Base-by-base conservation (phyloP, 1,140 invertebrate genomes). In the Drosophila auraria region DNA sequence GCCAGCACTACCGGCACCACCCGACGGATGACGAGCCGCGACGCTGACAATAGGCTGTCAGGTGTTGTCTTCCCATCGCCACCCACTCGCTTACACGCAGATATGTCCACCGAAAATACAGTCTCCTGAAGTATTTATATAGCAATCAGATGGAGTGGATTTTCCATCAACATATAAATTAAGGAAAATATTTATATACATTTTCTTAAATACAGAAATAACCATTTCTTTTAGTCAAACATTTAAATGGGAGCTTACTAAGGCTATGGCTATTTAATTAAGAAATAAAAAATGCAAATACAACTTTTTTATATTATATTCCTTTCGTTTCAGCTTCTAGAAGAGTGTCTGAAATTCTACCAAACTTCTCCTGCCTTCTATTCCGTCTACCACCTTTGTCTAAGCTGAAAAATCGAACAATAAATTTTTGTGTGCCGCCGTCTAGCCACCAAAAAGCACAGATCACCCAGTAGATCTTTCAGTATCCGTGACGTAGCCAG, bases 11-110 rank as follows among this genome's bases (percentile, higher is more conserved):
- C 47, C 70, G 42, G 45, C 53, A 72, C 36, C 66, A 59, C 53
- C 66, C 51, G 15, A 61, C 76, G 40, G 49, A 54, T 81, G 82
- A 86, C 71, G 82, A 82, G 82, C 63, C 74, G 33, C 62, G 33
- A 63, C 50, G 81, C 78, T 87, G 86, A 87, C 84, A 87, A 90
- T 87, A 73, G 69, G 59, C 77, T 76, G 79, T 87, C 84, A 89
- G 83, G 86, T 89, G 78, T 36, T 81, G 84, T 63, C 64, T 76
- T 59, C 63, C 53, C 75, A 62, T 60, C 57, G 57, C 56, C 60
- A 65, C 79, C 59, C 68, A 81, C 82, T 70, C 69, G 56, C 78
- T 56, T 59, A 68, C 78, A 65, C n/a, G 44, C 47, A 20, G 50
- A 70, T 38, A 20, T 44, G 20, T 60, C 53, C 63, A 60, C 54